These are phyloP conservation scores for Diplodus puntazzo DNA, from an alignment of 2,797 vertebrate genomes.

Conservation along the genomic window DNA sequence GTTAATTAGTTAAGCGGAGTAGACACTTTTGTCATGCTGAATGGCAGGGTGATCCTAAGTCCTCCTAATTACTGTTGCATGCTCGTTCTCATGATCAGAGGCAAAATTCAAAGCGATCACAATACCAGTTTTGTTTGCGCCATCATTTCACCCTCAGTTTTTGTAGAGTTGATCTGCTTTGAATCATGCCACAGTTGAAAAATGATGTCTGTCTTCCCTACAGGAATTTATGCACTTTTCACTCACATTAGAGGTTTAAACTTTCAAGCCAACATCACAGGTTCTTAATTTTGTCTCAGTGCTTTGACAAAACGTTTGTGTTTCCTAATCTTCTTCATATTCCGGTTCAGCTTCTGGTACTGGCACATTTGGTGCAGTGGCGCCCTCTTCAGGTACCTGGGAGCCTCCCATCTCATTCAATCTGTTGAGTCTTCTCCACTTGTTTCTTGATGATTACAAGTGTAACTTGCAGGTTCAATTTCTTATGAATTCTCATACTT, in stretches of 20 bases:
- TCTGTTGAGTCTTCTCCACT: neutral
- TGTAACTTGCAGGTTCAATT: too few species aligned
- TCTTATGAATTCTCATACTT: too few species aligned
- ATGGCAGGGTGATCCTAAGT: neutral
- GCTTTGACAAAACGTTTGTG: neutral
- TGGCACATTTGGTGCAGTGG: neutral
- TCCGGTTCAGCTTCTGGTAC: neutral
- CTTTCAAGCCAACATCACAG: neutral
- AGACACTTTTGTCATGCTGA: constrained; percentile 1
- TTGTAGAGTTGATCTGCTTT: constrained; percentile 15
- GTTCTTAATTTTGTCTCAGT: neutral
- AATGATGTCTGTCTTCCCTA: neutral
- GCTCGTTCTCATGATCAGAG: constrained; percentile 4
- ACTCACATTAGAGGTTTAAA: neutral
- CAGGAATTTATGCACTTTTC: neutral
- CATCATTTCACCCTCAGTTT: neutral
- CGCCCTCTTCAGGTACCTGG: constrained; percentile 25
- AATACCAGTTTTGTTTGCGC: neutral
- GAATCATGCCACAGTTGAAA: constrained; percentile 10
- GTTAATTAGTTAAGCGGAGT: constrained; percentile 20
- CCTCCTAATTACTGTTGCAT: constrained; percentile 14
- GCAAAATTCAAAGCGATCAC: constrained; percentile 8
- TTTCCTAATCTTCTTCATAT: neutral
- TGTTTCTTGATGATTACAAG: neutral
- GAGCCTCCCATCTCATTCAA: neutral